Evolutionary conservation across 2,888 invertebrate genomes (phyloP).

Genomic region (Teleiodes luculella): DNA sequence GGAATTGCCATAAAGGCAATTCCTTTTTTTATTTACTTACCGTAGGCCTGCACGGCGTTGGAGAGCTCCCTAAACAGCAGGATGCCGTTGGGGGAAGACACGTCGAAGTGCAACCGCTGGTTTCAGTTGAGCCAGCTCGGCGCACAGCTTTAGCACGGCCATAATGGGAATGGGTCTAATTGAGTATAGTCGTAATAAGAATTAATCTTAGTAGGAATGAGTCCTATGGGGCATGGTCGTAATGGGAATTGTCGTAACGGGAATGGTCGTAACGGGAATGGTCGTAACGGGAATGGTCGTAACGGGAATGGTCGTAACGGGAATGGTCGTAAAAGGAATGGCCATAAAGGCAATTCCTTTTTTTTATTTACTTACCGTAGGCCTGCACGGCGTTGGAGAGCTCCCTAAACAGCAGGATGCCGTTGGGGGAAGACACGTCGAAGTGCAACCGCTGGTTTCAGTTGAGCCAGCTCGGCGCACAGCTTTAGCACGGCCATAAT

Average conservation of each 20-base stretch:
- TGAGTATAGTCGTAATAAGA: too few relatives aligned
- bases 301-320: too few relatives aligned
- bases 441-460: slow-evolving; percentile 97
- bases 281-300: too few relatives aligned
- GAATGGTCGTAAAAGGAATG: too few relatives aligned
- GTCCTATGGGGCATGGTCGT: too few relatives aligned
- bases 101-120: slow-evolving; percentile 66
- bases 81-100: slow-evolving; percentile 94
- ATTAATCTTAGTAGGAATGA: too few relatives aligned
- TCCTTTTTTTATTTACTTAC: slow-evolving; percentile 57
- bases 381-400: slow-evolving; percentile 97
- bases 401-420: slow-evolving; percentile 96
- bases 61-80: slow-evolving; percentile 97
- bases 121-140: slow-evolving; percentile 98
- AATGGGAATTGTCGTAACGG: too few relatives aligned
- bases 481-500: slow-evolving; percentile 95
- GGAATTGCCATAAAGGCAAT: background rate
- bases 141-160: slow-evolving; percentile 95
- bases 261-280: too few relatives aligned
- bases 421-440: slow-evolving; percentile 98
- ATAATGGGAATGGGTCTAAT: too few relatives aligned
- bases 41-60: slow-evolving; percentile 98
- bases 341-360: background rate
- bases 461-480: slow-evolving; percentile 96
- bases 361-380: slow-evolving; percentile 83